A percentile compares a stretch with the other conserved stretches of the same genome.
These are phyloP conservation scores for Platycnemis pennipes DNA, from an alignment of 2,888 invertebrate species.

Conservation along the genomic window DNA sequence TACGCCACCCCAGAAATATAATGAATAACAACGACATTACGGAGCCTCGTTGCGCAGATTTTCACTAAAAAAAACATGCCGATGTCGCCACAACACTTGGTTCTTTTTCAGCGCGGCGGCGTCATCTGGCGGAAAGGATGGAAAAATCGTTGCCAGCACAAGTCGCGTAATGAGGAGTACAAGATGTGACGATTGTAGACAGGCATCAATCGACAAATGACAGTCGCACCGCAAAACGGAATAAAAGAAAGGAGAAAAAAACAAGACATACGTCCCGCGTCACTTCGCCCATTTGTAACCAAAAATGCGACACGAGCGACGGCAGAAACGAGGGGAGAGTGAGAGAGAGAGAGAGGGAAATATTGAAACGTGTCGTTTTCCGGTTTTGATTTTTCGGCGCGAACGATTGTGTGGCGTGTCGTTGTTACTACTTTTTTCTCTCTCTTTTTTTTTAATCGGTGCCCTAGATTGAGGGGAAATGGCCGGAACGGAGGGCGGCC, in stretches of 20 bases:
- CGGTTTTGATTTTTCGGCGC: constrained; percentile 2
- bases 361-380: neutral
- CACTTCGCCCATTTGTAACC: constrained; percentile 31
- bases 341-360: neutral
- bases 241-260: neutral
- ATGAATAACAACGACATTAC: too few species aligned
- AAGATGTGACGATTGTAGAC: constrained; percentile 17
- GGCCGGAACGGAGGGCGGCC: neutral
- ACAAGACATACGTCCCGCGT: neutral
- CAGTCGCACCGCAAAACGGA: constrained; percentile 19
- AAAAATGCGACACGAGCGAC: neutral
- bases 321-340: neutral
- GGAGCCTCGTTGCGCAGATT: too few species aligned
- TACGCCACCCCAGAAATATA: too few species aligned
- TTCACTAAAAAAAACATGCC: too few species aligned
- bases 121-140: neutral
- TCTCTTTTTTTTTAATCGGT: neutral
- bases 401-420: neutral
- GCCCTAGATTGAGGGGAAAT: constrained; percentile 13
- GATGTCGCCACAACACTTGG: neutral
- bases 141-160: neutral
- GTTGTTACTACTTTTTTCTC: neutral
- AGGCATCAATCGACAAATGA: constrained; percentile 52
- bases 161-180: constrained; percentile 49
- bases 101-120: neutral